Conservation (phyloP, 1,140 invertebrate genomes). For the Drosophila fuyamai region DNA sequence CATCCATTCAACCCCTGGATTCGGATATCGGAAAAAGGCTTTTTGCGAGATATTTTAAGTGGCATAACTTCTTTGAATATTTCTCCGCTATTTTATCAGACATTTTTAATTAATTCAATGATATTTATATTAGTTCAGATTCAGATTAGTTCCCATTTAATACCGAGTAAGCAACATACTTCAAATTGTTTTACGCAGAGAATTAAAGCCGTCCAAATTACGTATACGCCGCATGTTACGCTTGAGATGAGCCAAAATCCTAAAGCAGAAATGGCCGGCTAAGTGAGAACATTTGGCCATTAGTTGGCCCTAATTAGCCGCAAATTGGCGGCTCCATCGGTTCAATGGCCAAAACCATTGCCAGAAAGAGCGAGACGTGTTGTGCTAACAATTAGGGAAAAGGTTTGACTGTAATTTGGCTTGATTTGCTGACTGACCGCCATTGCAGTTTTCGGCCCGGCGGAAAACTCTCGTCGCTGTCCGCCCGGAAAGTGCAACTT, state of each 20-base stretch:
- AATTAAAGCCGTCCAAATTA: constrained; percentile 13
- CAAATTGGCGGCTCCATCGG: constrained; percentile 48
- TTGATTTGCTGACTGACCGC: constrained; percentile 68
- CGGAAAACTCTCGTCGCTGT: constrained; percentile 1
- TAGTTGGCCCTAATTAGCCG: constrained; percentile 50
- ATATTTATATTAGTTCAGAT: no score
- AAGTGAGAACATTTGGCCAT: constrained; percentile 44
- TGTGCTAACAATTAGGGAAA: constrained; percentile 67
- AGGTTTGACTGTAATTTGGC: constrained; percentile 67
- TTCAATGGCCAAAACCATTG: constrained; percentile 33
- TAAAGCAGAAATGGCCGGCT: background rate
- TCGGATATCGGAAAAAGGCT: no score
- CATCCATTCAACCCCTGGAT: no score
- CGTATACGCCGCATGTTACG: constrained; percentile 51
- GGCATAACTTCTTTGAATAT: no score
- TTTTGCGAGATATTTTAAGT: no score
- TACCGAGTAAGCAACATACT: no score
- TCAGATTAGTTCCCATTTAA: no score
- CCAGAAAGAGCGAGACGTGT: constrained; percentile 25
- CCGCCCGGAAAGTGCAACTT: constrained; percentile 36
- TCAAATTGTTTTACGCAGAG: no score
- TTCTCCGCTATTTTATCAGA: no score
- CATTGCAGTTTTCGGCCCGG: constrained; percentile 12
- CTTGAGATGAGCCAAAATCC: constrained; percentile 1
- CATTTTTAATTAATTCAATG: no score